phyloP scores from a whole-genome alignment of 1,140 invertebrate species.

The Prorops nasuta region DNA sequence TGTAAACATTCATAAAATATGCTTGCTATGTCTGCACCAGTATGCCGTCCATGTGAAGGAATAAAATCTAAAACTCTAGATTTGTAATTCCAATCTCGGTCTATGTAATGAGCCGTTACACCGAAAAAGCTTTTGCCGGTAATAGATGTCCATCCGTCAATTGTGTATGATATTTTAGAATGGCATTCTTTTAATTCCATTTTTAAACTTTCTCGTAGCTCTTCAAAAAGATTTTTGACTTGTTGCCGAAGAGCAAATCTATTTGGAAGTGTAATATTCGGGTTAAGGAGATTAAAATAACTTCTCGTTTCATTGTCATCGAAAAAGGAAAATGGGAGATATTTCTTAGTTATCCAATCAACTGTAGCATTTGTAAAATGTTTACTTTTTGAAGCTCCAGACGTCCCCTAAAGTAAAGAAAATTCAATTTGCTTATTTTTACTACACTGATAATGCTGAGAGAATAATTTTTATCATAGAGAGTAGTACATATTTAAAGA shows the following conservation, averaged over 20 bases:
- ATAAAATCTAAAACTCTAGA: slow-evolving; percentile 13
- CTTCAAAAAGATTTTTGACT: slow-evolving; percentile 1
- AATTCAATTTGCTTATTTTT: no score
- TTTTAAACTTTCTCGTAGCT: neutral
- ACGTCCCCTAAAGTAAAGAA: no score
- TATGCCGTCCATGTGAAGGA: slow-evolving; percentile 7
- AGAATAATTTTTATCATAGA: no score
- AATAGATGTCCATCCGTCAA: slow-evolving; percentile 14
- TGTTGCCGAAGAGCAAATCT: neutral
- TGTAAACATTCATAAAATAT: slow-evolving; percentile 5
- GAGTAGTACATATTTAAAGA: no score
- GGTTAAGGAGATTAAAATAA: neutral
- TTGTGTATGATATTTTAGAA: slow-evolving; percentile 11
- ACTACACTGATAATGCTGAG: no score
- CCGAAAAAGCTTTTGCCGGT: slow-evolving; percentile 7
- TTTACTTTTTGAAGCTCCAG: no score
- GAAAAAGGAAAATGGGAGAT: no score
- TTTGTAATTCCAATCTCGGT: slow-evolving; percentile 7
- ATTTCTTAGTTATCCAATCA: no score
- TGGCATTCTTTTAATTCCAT: slow-evolving; percentile 7
- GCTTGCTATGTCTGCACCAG: slow-evolving; percentile 5
- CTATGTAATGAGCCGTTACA: slow-evolving; percentile 12
- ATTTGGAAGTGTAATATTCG: neutral
- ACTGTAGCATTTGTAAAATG: no score
- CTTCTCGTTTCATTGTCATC: slow-evolving; percentile 5